Conservation (phyloP, 1,140 invertebrate species). For the Helicoverpa armigera region DNA sequence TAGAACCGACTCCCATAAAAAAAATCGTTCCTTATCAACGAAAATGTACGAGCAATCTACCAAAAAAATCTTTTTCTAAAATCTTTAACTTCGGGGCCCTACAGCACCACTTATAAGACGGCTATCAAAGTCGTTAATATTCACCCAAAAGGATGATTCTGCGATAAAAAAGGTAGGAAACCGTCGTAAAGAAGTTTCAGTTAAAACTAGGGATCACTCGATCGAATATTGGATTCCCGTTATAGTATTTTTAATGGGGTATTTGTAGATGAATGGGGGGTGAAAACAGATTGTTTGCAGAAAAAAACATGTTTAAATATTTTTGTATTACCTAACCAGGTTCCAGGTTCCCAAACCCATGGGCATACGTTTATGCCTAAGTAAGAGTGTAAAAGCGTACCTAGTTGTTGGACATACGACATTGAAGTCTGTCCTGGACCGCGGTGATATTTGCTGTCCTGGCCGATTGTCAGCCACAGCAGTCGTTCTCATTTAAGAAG, state of each 20-base stretch:
- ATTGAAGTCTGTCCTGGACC: too few relatives aligned
- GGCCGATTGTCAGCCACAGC: too few relatives aligned
- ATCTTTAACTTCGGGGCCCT: background rate
- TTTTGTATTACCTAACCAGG: too few relatives aligned
- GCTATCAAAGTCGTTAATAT: constrained; percentile 25
- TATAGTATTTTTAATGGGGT: constrained; percentile 12
- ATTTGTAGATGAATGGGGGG: background rate
- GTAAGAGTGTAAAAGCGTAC: too few relatives aligned
- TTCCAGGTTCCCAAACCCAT: too few relatives aligned
- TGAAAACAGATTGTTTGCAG: constrained; percentile 14
- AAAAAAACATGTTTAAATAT: background rate
- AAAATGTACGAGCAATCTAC: too few relatives aligned
- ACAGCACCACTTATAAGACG: background rate
- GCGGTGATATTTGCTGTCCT: too few relatives aligned
- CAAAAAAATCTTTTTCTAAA: background rate
- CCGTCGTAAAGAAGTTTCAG: constrained; percentile 19
- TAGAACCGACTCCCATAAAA: too few relatives aligned
- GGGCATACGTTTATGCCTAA: too few relatives aligned
- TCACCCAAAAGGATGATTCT: constrained; percentile 30
- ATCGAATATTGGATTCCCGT: constrained; percentile 5
- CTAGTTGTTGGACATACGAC: too few relatives aligned
- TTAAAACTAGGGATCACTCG: constrained; percentile 32
- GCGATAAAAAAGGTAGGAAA: constrained; percentile 33
- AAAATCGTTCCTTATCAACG: too few relatives aligned
- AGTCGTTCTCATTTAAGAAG: too few relatives aligned